Evolutionary conservation across 2,888 invertebrate genomes (phyloP), one percentile per base, ranked within the genome.

Genomic region (Frankliniella fusca): DNA sequence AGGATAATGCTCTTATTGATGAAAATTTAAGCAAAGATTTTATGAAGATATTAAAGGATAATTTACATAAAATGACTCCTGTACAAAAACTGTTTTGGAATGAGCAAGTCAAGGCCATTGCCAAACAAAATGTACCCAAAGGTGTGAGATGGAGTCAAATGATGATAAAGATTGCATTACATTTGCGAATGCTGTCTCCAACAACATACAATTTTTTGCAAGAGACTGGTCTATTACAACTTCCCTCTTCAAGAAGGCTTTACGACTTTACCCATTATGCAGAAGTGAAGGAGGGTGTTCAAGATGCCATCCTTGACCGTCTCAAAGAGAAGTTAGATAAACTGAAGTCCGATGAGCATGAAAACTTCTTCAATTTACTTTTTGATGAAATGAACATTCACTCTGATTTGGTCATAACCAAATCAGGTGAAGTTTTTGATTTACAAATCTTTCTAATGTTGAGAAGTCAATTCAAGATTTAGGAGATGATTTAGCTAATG

Each of bases 231-330:
- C 1, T 54, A 15, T 15, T 54, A 15, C 18, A 12, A 15, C 54
- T 54, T 54, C 54, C 54, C 18, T 54, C 54, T 2, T 12, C 12
- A 54, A 54, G 54, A 54, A 54, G 15, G 18, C n/a, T 65, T 3
- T 65, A 65, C 3, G 20, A 65, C 9, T 65, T 18, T 65, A 65
- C 65, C n/a, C 65, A 65, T 65, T 9, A 20, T 65, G 65, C n/a
- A n/a, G n/a, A 65, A 65, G 65, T n/a, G n/a, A n/a, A 65, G 65
- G 65, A 65, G n/a, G 65, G 65, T 9, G 65, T n/a, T n/a, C 65
- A 65, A 65, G 65, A 65, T 65, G 2, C n/a, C n/a, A 65, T 65
- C 2, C 15, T 65, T 1, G 65, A n/a, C 9, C 20, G n/a, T n/a
- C n/a, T 65, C 18, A 15, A 38, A 38, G 38, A 38, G 38, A 38